Percentiles rank a stretch among this genome's conserved stretches.
phyloP scores from a whole-genome alignment of 2,113 vertebrate genomes.

The Chloropsis cyanopogon region DNA sequence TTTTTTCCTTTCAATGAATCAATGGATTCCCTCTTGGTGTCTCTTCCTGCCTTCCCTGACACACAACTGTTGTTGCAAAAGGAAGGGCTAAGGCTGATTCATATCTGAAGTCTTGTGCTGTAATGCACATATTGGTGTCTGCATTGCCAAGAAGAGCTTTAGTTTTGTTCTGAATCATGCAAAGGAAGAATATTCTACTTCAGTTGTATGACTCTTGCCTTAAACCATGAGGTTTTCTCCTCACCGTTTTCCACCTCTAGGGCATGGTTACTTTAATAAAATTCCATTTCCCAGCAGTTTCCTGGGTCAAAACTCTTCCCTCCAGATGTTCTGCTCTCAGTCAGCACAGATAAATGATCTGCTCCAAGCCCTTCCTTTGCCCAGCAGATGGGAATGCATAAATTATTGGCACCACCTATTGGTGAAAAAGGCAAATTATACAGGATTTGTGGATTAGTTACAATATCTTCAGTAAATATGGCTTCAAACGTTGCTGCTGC shows the following conservation, averaged over 20 bases:
- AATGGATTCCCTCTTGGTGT: not conserved
- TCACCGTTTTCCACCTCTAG: not conserved
- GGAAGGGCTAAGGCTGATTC: not conserved
- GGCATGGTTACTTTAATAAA: not conserved
- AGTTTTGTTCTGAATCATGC: not conserved
- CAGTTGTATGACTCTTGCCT: not conserved
- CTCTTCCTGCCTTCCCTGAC: not conserved
- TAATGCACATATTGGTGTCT: not conserved
- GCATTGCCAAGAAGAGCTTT: not conserved
- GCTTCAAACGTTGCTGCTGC: not conserved
- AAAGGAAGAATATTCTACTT: not conserved
- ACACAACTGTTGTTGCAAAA: not conserved
- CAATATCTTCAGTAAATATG: not conserved
- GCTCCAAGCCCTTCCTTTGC: not conserved
- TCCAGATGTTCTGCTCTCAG: not conserved
- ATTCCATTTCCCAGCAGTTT: not conserved
- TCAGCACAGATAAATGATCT: not conserved
- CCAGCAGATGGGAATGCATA: conserved; percentile 11
- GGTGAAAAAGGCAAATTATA: conserved; percentile 16
- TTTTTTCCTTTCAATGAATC: not conserved
- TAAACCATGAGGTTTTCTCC: not conserved
- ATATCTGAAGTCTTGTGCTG: not conserved
- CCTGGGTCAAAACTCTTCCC: not conserved
- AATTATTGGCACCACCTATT: conserved; percentile 65
- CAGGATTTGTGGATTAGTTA: not conserved